Percentiles rank a stretch among this genome's conserved stretches.
These are phyloP conservation scores for Manacus vitellinus DNA, from an alignment of 2,113 vertebrate species.

Conservation along the genomic window DNA sequence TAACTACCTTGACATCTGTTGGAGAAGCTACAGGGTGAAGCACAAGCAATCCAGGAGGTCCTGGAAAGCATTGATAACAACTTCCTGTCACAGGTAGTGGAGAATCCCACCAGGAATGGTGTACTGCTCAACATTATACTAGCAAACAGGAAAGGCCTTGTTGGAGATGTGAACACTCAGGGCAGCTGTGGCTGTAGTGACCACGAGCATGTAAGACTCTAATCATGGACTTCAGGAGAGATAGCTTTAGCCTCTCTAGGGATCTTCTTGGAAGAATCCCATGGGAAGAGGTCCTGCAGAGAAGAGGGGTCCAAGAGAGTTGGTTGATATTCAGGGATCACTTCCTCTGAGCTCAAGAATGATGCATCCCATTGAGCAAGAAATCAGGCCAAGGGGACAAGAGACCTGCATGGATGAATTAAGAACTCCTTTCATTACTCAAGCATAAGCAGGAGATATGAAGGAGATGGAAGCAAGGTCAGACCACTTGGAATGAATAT, in stretches of 20 bases:
- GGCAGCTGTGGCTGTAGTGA: too few relatives aligned
- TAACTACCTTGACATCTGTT: neutral
- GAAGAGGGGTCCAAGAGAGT: neutral
- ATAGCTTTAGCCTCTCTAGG: neutral
- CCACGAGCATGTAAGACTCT: neutral
- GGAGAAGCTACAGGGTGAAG: neutral
- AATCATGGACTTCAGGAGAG: neutral
- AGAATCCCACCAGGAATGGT: neutral
- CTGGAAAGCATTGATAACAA: neutral
- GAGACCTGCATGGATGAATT: neutral
- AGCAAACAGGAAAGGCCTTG: neutral
- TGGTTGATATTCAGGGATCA: neutral
- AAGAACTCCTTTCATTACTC: neutral
- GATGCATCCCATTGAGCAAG: neutral
- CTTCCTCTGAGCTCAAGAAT: neutral
- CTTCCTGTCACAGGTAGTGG: neutral
- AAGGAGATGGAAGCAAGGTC: neutral
- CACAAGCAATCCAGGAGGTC: neutral
- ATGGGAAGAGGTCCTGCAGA: neutral
- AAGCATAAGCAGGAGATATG: neutral
- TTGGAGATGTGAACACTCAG: neutral
- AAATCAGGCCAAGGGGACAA: neutral
- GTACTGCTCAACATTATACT: neutral
- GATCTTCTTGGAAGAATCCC: neutral
- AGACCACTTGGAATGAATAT: neutral